Evolutionary conservation across 2,888 invertebrate species (phyloP).

Genomic region (Syrista parreyssii): DNA sequence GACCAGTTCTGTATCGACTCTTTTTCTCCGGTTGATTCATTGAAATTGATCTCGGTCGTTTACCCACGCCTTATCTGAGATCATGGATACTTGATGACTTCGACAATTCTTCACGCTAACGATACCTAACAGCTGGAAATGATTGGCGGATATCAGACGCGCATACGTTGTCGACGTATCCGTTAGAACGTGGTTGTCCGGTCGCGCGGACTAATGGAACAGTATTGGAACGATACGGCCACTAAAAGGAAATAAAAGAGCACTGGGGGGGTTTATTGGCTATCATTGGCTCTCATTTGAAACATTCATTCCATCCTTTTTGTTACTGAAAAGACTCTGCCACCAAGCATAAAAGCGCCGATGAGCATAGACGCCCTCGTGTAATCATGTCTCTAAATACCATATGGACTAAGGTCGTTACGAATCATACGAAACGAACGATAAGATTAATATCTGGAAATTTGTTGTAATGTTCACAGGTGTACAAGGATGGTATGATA

Average conservation of each 20-base stretch:
- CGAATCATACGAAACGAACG: not conserved
- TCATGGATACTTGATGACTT: not conserved
- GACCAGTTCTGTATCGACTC: not conserved
- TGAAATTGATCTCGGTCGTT: not conserved
- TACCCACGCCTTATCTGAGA: not conserved
- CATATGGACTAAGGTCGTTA: not conserved
- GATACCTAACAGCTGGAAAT: not conserved
- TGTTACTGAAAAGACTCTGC: conserved; percentile 21
- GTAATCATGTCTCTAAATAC: not conserved
- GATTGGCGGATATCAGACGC: not conserved
- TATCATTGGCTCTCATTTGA: conserved; percentile 32
- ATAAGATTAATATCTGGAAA: not conserved
- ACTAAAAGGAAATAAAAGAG: conserved; percentile 35
- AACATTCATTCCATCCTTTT: conserved; percentile 13
- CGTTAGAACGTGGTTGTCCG: not conserved
- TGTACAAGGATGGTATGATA: conserved; percentile 59
- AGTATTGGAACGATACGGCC: conserved; percentile 23
- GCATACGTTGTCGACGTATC: not conserved
- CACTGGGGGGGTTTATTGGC: conserved; percentile 34
- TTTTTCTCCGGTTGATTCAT: not conserved
- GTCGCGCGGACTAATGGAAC: conserved; percentile 31
- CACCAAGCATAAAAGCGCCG: not conserved
- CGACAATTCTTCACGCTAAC: not conserved
- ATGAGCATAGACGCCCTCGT: not conserved
- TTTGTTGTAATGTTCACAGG: conserved; percentile 30